Evolutionary conservation across 2,888 invertebrate species (phyloP).

Genomic region (Augochlorella aurata): DNA sequence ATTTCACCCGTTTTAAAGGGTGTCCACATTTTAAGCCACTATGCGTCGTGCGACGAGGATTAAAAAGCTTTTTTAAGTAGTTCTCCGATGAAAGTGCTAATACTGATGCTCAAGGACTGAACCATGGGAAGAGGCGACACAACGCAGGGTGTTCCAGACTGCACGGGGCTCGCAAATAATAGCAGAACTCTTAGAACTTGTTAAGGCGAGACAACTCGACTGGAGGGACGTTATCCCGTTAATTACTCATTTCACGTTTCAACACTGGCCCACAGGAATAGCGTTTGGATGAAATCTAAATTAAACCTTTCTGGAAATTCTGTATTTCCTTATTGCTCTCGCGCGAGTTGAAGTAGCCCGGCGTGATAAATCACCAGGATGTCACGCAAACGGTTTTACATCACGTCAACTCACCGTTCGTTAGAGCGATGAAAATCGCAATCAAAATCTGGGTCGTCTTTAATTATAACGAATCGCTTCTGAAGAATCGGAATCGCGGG

Average conservation of each 20-base stretch:
- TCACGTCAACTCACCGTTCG: constrained; percentile 28
- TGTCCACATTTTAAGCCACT: no score
- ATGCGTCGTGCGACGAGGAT: no score
- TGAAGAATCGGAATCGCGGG: neutral
- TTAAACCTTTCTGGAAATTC: constrained; percentile 76
- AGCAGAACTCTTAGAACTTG: constrained; percentile 55
- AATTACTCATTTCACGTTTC: constrained; percentile 72
- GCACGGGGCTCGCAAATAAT: constrained; percentile 52
- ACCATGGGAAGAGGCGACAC: neutral
- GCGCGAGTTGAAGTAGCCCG: constrained; percentile 25
- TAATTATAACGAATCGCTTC: constrained; percentile 29
- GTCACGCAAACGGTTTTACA: constrained; percentile 41
- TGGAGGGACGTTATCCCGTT: constrained; percentile 52
- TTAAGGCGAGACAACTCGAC: constrained; percentile 44
- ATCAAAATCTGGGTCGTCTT: constrained; percentile 43
- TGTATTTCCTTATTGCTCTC: constrained; percentile 65
- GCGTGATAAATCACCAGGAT: constrained; percentile 41
- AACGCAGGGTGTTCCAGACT: constrained; percentile 28
- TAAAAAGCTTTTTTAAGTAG: neutral
- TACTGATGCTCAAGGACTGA: neutral
- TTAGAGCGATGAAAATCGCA: constrained; percentile 36
- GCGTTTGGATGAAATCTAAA: constrained; percentile 74
- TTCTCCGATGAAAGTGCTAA: neutral
- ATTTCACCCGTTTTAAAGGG: no score
- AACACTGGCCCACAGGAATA: constrained; percentile 66